phyloP scores from a whole-genome alignment of 2,797 vertebrate genomes.

The Hoplostethus atlanticus region DNA sequence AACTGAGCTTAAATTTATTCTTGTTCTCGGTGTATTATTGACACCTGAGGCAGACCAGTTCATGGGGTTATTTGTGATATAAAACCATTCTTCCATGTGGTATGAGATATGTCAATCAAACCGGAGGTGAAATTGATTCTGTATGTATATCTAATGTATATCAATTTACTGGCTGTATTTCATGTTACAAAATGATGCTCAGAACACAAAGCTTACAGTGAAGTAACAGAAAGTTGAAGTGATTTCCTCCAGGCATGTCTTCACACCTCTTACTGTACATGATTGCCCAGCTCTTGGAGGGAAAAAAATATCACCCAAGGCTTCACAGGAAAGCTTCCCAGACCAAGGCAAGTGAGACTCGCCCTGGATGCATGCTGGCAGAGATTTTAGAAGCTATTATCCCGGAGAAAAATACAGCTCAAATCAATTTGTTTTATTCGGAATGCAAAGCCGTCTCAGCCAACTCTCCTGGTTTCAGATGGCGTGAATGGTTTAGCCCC shows the following conservation, averaged over 20 bases:
- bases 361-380: constrained; percentile 49
- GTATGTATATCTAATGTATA: constrained; percentile 6
- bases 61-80: constrained; percentile 26
- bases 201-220: constrained; percentile 53
- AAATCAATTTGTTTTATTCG: constrained; percentile 65
- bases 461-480: constrained; percentile 22
- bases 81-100: constrained; percentile 20
- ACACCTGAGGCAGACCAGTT: constrained; percentile 19
- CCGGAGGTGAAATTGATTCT: constrained; percentile 40
- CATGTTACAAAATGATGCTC: constrained; percentile 52
- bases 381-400: constrained; percentile 67
- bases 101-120: constrained; percentile 40
- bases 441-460: constrained; percentile 48
- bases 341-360: constrained; percentile 50
- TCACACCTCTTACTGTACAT: constrained; percentile 3
- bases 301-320: constrained; percentile 47
- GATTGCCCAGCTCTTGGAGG: constrained; percentile 48
- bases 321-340: constrained; percentile 40
- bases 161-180: constrained; percentile 30
- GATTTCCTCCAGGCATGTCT: constrained; percentile 1
- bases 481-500: constrained; percentile 30
- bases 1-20: neutral
- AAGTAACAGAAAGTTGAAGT: constrained; percentile 17
- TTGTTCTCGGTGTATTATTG: constrained; percentile 22
- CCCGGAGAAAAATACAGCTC: constrained; percentile 60